Evolutionary conservation across 2,797 vertebrate species (phyloP).

Genomic region (Neosalanx taihuensis): DNA sequence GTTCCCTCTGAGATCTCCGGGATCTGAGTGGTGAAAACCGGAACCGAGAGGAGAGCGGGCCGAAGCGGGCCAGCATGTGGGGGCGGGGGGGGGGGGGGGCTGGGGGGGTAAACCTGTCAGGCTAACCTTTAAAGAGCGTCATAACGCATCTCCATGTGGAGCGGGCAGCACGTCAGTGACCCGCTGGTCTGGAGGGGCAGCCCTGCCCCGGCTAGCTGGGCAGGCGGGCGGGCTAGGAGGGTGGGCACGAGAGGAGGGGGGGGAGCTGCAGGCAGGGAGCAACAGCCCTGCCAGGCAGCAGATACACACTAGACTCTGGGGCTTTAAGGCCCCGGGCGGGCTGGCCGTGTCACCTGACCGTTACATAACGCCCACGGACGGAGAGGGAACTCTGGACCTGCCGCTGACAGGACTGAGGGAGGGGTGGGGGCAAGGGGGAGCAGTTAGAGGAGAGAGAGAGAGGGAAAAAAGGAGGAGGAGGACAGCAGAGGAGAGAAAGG

Average conservation of each 20-base stretch:
- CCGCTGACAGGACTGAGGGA: conserved; percentile 23
- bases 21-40: not conserved
- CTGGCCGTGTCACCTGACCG: conserved; percentile 61
- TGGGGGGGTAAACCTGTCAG: too few relatives aligned
- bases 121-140: not conserved
- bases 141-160: not conserved
- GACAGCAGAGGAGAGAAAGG: conserved; percentile 13
- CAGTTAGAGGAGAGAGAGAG: not conserved
- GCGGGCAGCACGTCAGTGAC: too few relatives aligned
- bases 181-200: too few relatives aligned
- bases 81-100: not conserved
- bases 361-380: conserved; percentile 56
- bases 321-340: conserved; percentile 45
- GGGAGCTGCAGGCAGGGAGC: too few relatives aligned
- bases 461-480: not conserved
- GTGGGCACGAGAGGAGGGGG: not conserved
- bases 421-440: not conserved
- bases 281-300: too few relatives aligned
- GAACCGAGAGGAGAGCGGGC: too few relatives aligned
- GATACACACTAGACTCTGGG: conserved; percentile 16
- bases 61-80: too few relatives aligned
- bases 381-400: conserved; percentile 43
- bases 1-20: not conserved
- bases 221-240: not conserved
- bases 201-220: conserved; percentile 17